Percentiles rank a stretch among this genome's conserved stretches.
Conservation (phyloP, 2,888 invertebrate genomes). For the Drosophila atroscutellata region DNA sequence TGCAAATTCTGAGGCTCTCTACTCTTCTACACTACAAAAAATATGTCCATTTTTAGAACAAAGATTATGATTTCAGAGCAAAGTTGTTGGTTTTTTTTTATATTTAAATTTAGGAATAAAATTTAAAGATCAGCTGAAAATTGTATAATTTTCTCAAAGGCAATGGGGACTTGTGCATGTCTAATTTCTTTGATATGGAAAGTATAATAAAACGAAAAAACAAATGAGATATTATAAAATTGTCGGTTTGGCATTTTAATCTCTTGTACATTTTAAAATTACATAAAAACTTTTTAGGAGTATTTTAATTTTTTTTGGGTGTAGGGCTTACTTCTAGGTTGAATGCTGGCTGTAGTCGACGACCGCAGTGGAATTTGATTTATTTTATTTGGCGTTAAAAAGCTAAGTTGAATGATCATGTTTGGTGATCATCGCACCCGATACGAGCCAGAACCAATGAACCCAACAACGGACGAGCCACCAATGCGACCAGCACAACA, state of each 20-base stretch:
- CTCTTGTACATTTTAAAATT: not conserved
- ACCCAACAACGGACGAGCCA: conserved; percentile 36
- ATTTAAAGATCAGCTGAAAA: not conserved
- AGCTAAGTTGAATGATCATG: conserved; percentile 80
- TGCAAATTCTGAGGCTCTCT: conserved; percentile 42
- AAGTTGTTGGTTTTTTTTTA: not conserved
- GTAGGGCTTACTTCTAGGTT: conserved; percentile 6
- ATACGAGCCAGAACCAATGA: conserved; percentile 65
- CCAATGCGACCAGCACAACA: conserved; percentile 45
- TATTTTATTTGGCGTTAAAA: conserved; percentile 82
- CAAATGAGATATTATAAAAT: not conserved
- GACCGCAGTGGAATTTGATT: conserved; percentile 80
- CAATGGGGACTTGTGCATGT: not conserved
- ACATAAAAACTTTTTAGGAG: not conserved
- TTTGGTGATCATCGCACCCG: conserved; percentile 73
- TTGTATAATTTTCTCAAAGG: not conserved
- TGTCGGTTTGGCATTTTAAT: not conserved
- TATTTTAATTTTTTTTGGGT: not conserved
- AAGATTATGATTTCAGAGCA: not conserved
- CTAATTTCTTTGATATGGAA: not conserved
- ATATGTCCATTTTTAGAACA: not conserved
- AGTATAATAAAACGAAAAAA: no score
- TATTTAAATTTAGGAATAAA: not conserved
- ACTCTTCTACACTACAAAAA: conserved; percentile 1
- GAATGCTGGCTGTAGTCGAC: conserved; percentile 57